Evolutionary conservation across 2,113 vertebrate genomes (phyloP), one percentile per base, ranked within the genome.

Genomic region (Burhinus oedicnemus): DNA sequence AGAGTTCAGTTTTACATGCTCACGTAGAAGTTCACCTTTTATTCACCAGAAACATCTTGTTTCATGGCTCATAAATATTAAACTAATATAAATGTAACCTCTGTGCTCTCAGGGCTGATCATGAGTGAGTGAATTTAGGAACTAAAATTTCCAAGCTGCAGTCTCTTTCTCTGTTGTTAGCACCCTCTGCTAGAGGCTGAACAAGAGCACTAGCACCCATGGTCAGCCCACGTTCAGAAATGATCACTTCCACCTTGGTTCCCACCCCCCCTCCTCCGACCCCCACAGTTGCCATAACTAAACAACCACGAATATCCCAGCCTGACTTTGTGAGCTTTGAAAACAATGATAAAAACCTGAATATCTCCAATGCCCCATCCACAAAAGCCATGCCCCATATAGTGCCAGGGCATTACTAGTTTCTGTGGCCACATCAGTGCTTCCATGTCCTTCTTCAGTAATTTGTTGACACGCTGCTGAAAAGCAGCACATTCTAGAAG

Each of bases 51-150:
- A 94, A 86, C 65, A 94, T 88, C 96, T 94, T 95, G 58, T 91
- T 97, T 90, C 89, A 79, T 76, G 90, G 87, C 69, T 97, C 96
- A 97, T 97, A 97, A 97, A 97, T 97, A 97, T 96, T 96, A 93
- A 97, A 87, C 65, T 93, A 95, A 95, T 87, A 97, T 92, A 86
- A 95, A 91, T 90, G 85, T 95, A 97, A 97, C 94, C 96, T 89
- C 62, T 89, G 45, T 83, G 54, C 34, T 87, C 82, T 83, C 82
- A 32, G 65, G 34, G 55, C 49, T 84, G 57, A 86, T 91, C 36
- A 89, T 1, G 4, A 86, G 18, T 34, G 61, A 94, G 45, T 60
- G 89, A 95, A 87, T 95, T 90, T 75, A 91, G 75, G 61, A 89
- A 72, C 23, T 75, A 30, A 94, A 82, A 72, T 78, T 86, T 91